Conservation (phyloP, 2,888 invertebrate genomes). For the Pasiphila rectangulata region DNA sequence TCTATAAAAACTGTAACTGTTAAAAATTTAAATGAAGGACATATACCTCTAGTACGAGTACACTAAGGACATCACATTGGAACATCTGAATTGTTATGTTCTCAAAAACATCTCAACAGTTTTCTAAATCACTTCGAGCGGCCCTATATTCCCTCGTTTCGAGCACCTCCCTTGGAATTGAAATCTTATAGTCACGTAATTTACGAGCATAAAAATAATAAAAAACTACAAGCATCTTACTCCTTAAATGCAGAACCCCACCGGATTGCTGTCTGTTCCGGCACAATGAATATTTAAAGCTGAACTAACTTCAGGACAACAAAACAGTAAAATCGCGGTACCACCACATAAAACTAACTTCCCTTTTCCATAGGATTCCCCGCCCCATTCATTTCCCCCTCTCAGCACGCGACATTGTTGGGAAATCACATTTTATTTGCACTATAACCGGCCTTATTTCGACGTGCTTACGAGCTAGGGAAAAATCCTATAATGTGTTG, state of each 20-base stretch:
- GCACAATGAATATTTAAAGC: conserved; percentile 15
- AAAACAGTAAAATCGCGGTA: conserved; percentile 17
- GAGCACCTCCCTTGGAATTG: no score
- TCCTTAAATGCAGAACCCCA: not conserved
- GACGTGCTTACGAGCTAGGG: conserved; percentile 8
- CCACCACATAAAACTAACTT: conserved; percentile 20
- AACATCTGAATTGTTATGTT: no score
- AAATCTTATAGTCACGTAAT: no score
- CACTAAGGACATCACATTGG: no score
- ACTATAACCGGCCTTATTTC: conserved; percentile 21
- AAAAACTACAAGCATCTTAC: not conserved
- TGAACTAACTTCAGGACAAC: conserved; percentile 17
- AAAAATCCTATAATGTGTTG: conserved; percentile 8
- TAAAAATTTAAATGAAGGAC: no score
- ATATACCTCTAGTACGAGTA: no score
- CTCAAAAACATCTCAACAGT: no score
- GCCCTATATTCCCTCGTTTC: no score
- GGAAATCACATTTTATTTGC: conserved; percentile 14
- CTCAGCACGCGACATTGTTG: conserved; percentile 30
- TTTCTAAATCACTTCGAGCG: no score
- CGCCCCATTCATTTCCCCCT: conserved; percentile 22
- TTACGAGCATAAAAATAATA: not conserved
- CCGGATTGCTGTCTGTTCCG: conserved; percentile 17
- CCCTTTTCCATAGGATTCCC: conserved; percentile 30
- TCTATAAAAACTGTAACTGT: no score